Percentiles rank a stretch among this genome's conserved stretches.
These are phyloP conservation scores for Crossocerus cetratus DNA, from an alignment of 2,888 invertebrate species.

Conservation along the genomic window DNA sequence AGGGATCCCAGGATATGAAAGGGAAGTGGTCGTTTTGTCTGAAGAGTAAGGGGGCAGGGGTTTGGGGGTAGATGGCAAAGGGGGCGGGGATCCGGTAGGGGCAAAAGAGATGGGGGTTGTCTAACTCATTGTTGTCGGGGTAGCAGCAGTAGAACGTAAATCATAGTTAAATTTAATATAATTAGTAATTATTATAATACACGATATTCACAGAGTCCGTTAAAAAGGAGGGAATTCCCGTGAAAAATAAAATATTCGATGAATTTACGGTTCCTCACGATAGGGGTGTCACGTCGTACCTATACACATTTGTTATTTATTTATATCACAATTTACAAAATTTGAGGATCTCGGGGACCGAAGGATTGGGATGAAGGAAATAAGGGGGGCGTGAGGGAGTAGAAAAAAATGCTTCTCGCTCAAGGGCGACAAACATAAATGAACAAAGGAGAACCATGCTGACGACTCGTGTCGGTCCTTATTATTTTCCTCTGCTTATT, in stretches of 20 bases:
- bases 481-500: conserved; percentile 11
- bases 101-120: conserved; percentile 31
- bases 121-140: conserved; percentile 45
- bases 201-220: conserved; percentile 76
- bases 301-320: conserved; percentile 75
- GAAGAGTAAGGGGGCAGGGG: not conserved
- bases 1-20: not conserved
- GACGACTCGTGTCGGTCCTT: conserved; percentile 51
- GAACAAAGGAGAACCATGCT: conserved; percentile 52
- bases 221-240: conserved; percentile 66
- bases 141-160: conserved; percentile 72
- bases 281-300: conserved; percentile 62
- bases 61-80: not conserved
- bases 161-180: conserved; percentile 75
- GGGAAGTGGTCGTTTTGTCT: conserved; percentile 1
- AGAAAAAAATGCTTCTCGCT: conserved; percentile 48
- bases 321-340: conserved; percentile 77
- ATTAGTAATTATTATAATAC: conserved; percentile 76
- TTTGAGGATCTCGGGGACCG: conserved; percentile 57
- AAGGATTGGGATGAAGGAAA: conserved; percentile 17
- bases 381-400: conserved; percentile 33
- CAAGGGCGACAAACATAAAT: conserved; percentile 38
- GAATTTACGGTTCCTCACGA: conserved; percentile 68
- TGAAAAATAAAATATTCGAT: conserved; percentile 68
- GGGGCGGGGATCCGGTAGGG: not conserved